A percentile compares a stretch with the other conserved stretches of the same genome.
phyloP scores from a whole-genome alignment of 2,888 invertebrate genomes.

The Stenotaenia linearis region DNA sequence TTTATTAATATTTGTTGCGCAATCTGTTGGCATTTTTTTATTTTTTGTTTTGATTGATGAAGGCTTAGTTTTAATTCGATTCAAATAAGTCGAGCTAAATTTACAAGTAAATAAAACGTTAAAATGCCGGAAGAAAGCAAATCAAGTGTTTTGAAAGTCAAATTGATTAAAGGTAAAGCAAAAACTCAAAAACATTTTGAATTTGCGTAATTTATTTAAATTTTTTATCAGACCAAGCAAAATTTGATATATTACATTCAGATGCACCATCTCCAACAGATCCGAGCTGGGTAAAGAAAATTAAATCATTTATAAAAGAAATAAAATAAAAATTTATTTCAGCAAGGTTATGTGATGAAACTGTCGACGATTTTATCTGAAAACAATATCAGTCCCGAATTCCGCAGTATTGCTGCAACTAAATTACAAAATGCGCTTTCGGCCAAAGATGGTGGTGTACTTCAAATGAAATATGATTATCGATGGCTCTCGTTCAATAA shows the following conservation, averaged over 20 bases:
- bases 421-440: not conserved
- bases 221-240: no score
- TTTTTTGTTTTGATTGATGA: not conserved
- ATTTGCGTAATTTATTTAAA: not conserved
- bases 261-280: no score
- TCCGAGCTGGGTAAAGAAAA: not conserved
- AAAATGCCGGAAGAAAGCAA: not conserved
- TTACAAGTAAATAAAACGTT: not conserved
- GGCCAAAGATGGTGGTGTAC: not conserved
- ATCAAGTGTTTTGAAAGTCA: not conserved
- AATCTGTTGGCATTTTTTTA: no score
- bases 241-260: no score
- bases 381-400: not conserved
- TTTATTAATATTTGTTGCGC: no score
- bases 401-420: not conserved
- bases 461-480: not conserved
- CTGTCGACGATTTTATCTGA: not conserved
- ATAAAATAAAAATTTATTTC: not conserved
- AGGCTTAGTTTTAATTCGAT: not conserved
- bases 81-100: not conserved
- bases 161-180: not conserved
- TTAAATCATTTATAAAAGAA: not conserved
- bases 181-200: not conserved
- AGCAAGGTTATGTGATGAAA: not conserved
- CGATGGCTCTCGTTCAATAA: not conserved